These are phyloP conservation scores for Pyrochroa serraticornis DNA, from an alignment of 2,888 invertebrate species.

Conservation along the genomic window DNA sequence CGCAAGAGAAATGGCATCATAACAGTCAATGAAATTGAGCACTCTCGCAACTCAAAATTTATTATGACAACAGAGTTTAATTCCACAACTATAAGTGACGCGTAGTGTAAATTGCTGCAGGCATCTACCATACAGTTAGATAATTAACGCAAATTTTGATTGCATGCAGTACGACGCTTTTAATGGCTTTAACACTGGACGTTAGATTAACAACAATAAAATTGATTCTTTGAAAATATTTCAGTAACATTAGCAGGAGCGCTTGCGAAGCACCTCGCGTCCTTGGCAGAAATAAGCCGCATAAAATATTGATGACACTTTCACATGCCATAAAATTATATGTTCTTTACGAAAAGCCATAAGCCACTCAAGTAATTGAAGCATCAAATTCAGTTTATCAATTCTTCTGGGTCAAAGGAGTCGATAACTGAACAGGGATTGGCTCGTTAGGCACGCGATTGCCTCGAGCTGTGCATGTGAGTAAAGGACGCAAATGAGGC, in stretches of 20 bases:
- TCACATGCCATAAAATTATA: constrained; percentile 15
- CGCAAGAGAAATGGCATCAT: too few relatives aligned
- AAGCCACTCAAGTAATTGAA: constrained; percentile 23
- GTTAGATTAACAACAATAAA: too few relatives aligned
- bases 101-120: too few relatives aligned
- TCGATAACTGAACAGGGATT: constrained; percentile 24
- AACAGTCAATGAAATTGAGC: too few relatives aligned
- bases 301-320: constrained; percentile 20
- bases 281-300: constrained; percentile 4
- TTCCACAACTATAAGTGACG: too few relatives aligned
- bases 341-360: constrained; percentile 12
- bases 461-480: neutral
- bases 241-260: neutral
- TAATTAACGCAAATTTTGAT: too few relatives aligned
- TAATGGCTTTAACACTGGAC: neutral
- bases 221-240: neutral
- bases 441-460: constrained; percentile 27
- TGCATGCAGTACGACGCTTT: neutral
- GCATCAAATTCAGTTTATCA: constrained; percentile 28
- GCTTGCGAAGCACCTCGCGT: neutral
- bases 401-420: constrained; percentile 24
- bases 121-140: too few relatives aligned
- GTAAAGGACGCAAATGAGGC: neutral
- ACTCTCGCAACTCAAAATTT: too few relatives aligned
- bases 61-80: too few relatives aligned